phyloP scores from a whole-genome alignment of 2,888 invertebrate genomes.

The Caenorhabditis zanzibari region DNA sequence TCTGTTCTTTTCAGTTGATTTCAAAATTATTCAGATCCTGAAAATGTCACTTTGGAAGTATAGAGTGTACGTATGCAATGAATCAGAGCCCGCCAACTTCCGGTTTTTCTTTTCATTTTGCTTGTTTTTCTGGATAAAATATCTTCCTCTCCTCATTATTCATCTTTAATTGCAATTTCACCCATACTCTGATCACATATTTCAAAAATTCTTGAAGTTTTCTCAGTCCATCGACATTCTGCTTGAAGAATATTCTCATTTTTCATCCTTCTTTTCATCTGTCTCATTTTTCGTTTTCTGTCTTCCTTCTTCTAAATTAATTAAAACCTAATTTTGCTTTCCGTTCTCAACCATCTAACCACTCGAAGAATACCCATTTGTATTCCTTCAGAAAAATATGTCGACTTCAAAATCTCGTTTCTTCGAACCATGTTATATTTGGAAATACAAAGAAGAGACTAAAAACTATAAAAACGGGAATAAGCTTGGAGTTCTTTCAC shows the following conservation, averaged over 20 bases:
- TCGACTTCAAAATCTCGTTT: constrained; percentile 14
- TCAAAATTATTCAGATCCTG: neutral
- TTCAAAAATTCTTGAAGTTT: neutral
- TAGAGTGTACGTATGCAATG: neutral
- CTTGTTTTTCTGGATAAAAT: neutral
- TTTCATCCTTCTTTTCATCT: constrained; percentile 2
- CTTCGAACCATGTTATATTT: constrained; percentile 38
- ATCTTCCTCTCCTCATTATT: neutral
- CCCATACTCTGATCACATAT: too few species aligned
- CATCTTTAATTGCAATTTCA: too few species aligned
- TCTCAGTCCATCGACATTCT: constrained; percentile 10
- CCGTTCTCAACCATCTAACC: constrained; percentile 2
- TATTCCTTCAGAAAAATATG: neutral
- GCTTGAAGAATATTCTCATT: neutral
- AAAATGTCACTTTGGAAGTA: neutral
- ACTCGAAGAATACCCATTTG: constrained; percentile 10
- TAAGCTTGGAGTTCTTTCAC: constrained; percentile 1
- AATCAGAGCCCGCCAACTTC: constrained; percentile 1
- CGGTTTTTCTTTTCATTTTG: neutral
- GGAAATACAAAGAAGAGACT: constrained; percentile 16
- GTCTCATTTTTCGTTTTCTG: constrained; percentile 7
- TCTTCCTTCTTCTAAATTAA: constrained; percentile 13
- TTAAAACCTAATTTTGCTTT: constrained; percentile 30
- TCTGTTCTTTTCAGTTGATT: too few species aligned
- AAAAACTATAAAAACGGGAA: neutral